Percentiles rank a stretch among this genome's conserved stretches.
These are phyloP conservation scores for Microcebus tavaratra DNA, from an alignment of 2,113 vertebrate species.

Conservation along the genomic window DNA sequence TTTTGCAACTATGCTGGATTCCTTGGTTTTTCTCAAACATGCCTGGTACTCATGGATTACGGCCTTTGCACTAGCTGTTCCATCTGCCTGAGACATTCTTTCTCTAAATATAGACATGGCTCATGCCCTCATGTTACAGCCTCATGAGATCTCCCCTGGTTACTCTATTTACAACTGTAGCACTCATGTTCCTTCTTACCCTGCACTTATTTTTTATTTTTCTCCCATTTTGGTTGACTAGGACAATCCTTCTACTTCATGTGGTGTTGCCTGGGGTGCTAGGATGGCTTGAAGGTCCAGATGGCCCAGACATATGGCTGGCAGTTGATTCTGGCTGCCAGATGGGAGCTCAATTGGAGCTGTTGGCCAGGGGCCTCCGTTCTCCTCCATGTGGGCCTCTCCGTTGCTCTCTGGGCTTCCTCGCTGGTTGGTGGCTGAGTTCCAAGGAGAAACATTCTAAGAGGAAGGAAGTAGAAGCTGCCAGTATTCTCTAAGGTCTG, in stretches of 20 bases:
- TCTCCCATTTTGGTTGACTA: neutral
- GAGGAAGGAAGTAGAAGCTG: neutral
- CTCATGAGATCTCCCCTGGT: neutral
- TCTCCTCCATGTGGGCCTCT: neutral
- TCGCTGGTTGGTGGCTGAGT: neutral
- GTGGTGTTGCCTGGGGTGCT: neutral
- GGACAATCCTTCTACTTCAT: neutral
- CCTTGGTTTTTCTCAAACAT: neutral
- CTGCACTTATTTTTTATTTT: neutral
- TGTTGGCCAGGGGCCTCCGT: neutral
- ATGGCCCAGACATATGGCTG: neutral
- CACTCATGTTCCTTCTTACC: neutral
- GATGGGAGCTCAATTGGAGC: neutral
- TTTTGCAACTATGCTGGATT: neutral
- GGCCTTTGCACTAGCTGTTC: neutral
- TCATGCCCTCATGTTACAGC: neutral
- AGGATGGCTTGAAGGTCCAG: neutral
- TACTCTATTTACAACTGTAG: neutral
- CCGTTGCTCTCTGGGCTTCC: neutral
- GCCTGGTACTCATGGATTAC: neutral
- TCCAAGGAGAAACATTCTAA: neutral
- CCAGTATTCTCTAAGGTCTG: neutral
- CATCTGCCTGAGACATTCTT: neutral
- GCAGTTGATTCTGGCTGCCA: conserved; percentile 16
- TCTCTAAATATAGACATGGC: neutral